These are phyloP conservation scores for Calameuta filiformis DNA, from an alignment of 2,888 invertebrate species.

Conservation along the genomic window DNA sequence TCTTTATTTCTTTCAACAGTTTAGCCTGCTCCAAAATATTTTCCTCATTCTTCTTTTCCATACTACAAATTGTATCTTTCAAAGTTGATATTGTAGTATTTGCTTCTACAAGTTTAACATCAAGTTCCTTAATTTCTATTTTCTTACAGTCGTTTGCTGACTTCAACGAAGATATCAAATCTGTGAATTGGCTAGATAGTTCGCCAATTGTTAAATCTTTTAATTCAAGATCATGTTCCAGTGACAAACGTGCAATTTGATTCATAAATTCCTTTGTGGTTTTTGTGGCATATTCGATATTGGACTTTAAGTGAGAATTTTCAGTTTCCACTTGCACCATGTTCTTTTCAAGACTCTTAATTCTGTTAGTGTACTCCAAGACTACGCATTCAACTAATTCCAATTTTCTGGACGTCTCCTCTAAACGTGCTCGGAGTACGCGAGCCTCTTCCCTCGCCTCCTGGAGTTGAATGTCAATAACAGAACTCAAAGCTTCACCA, in stretches of 20 bases:
- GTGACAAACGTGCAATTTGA: background rate
- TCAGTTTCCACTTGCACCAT: constrained; percentile 11
- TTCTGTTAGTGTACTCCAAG: constrained; percentile 19
- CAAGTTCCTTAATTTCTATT: constrained; percentile 8
- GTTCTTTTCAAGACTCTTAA: background rate
- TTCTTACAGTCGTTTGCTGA: background rate
- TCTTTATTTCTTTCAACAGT: constrained; percentile 38
- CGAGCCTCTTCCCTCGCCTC: constrained; percentile 59
- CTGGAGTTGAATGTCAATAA: constrained; percentile 62
- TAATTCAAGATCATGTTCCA: background rate
- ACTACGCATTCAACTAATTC: constrained; percentile 30
- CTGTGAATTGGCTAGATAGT: constrained; percentile 10
- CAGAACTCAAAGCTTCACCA: constrained; percentile 55
- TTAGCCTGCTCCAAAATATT: constrained; percentile 17
- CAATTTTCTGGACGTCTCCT: constrained; percentile 57
- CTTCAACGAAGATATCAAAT: constrained; percentile 5
- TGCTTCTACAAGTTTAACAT: constrained; percentile 13
- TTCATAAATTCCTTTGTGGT: background rate
- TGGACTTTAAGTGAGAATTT: constrained; percentile 18
- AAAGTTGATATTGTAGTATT: constrained; percentile 17
- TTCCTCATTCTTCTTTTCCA: constrained; percentile 23
- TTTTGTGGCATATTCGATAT: constrained; percentile 12
- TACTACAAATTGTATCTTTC: constrained; percentile 19
- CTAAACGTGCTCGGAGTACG: constrained; percentile 62
- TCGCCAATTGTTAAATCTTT: constrained; percentile 10